Percentiles rank a stretch among this genome's conserved stretches.
Evolutionary conservation across 2,797 vertebrate species (phyloP).

Genomic region (Centroberyx gerrardi): DNA sequence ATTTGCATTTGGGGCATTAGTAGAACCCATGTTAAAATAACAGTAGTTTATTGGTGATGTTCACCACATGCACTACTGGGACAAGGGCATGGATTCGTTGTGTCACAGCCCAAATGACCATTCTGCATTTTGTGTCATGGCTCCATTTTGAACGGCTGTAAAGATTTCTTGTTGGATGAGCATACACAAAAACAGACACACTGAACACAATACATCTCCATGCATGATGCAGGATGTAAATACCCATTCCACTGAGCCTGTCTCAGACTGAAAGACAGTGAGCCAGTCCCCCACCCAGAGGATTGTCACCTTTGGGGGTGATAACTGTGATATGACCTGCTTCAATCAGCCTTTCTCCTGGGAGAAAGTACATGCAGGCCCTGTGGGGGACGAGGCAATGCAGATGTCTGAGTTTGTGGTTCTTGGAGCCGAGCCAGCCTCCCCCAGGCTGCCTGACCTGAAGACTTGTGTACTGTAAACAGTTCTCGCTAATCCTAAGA

Average conservation of each 20-base stretch:
- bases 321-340: conserved; percentile 13
- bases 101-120: too few relatives aligned
- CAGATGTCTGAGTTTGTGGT: conserved; percentile 52
- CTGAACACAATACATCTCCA: not conserved
- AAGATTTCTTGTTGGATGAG: not conserved
- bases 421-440: conserved; percentile 20
- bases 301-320: not conserved
- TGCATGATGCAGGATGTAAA: not conserved
- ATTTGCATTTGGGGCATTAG: too few relatives aligned
- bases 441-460: not conserved
- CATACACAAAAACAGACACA: not conserved
- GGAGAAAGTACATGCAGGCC: not conserved
- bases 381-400: conserved; percentile 9
- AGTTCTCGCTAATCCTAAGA: conserved; percentile 16
- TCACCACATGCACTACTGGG: not conserved
- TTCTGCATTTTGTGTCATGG: too few relatives aligned
- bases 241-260: not conserved
- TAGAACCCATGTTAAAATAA: too few relatives aligned
- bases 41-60: not conserved
- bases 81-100: not conserved
- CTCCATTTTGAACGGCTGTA: not conserved
- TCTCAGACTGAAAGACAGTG: not conserved
- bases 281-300: not conserved
- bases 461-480: conserved; percentile 14
- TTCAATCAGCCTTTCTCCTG: conserved; percentile 1